Base-by-base conservation (phyloP, 1,140 invertebrate genomes). In the Lepidurus packardi region DNA sequence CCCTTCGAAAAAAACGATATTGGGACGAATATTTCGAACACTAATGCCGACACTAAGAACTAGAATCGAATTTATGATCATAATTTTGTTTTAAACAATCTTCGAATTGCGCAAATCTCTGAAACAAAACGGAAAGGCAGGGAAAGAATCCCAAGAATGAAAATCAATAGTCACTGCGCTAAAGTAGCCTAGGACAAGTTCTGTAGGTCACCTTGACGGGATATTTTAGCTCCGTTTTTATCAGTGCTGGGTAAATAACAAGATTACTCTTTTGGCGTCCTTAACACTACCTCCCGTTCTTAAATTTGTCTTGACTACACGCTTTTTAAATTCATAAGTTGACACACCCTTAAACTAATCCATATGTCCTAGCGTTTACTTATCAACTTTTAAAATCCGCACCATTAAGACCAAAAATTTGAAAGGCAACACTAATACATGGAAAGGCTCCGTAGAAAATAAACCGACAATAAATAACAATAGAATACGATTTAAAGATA, bases 181-280 rank as follows among this genome's bases (percentile, higher is more conserved):
- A 65, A 65, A 16, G 16, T 21, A 21, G 53, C 53, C 53, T 21
- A 21, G 53, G 53, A 65, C 53, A 65, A 65, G 7, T 21, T 16
- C 16, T 65, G 53, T 65, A 65, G 53, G 53, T 65, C 53, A 65
- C 53, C 53, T 65, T 65, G 53, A 65, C 53, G 53, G 53, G 53
- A 65, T 8, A 21, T 65, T 65, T 65, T 65, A 21, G 53, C 53
- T 16, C 53, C 16, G 21, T 9, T n/a, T 7, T 65, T n/a, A 65
- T 65, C 53, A 65, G 21, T n/a, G 53, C n/a, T n/a, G 8, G 16
- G n/a, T 65, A 13, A 65, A 16, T 9, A 65, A 7, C 9, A 65
- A 65, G 53, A 65, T 65, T 65, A 25, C 16, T 13, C 8, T 3
- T n/a, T 65, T 1, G 6, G 53, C 8, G 21, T 65, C 53, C 16